These are phyloP conservation scores for Meliscaeva auricollis DNA, from an alignment of 2,888 invertebrate genomes.

Conservation along the genomic window DNA sequence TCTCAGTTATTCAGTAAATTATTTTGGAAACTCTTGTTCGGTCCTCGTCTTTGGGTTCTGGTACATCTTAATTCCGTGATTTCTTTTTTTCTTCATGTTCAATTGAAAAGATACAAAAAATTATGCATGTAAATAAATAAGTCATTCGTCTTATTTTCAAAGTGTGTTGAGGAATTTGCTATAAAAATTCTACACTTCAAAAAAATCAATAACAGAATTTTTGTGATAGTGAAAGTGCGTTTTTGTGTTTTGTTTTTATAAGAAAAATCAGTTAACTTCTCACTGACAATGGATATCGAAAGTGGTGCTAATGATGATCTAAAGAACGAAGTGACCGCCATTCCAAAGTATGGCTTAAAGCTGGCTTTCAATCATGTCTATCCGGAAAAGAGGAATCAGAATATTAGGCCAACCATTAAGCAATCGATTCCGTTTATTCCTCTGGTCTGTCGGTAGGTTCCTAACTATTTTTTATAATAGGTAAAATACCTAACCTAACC, in stretches of 20 bases:
- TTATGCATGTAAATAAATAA: slow-evolving; percentile 25
- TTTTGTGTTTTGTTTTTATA: slow-evolving; percentile 10
- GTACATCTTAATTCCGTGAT: background rate
- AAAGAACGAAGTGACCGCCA: slow-evolving; percentile 81
- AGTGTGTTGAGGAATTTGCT: slow-evolving; percentile 4
- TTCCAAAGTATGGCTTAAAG: slow-evolving; percentile 89
- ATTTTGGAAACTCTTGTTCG: slow-evolving; percentile 42
- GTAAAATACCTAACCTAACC: background rate
- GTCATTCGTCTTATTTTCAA: background rate
- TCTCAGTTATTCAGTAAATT: slow-evolving; percentile 51
- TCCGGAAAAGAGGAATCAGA: slow-evolving; percentile 90
- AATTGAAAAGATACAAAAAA: slow-evolving; percentile 6
- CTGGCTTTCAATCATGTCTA: slow-evolving; percentile 90
- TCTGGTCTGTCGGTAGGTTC: slow-evolving; percentile 88
- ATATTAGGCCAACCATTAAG: slow-evolving; percentile 87
- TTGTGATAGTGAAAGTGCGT: slow-evolving; percentile 52
- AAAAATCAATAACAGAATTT: slow-evolving; percentile 22
- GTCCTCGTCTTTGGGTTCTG: background rate
- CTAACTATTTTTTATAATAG: background rate
- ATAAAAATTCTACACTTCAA: background rate
- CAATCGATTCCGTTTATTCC: slow-evolving; percentile 90
- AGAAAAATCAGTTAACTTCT: background rate
- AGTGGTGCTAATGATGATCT: slow-evolving; percentile 81
- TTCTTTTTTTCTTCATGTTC: background rate
- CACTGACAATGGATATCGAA: slow-evolving; percentile 79